phyloP scores from a whole-genome alignment of 2,797 vertebrate species.

The Phoeniculus purpureus region DNA sequence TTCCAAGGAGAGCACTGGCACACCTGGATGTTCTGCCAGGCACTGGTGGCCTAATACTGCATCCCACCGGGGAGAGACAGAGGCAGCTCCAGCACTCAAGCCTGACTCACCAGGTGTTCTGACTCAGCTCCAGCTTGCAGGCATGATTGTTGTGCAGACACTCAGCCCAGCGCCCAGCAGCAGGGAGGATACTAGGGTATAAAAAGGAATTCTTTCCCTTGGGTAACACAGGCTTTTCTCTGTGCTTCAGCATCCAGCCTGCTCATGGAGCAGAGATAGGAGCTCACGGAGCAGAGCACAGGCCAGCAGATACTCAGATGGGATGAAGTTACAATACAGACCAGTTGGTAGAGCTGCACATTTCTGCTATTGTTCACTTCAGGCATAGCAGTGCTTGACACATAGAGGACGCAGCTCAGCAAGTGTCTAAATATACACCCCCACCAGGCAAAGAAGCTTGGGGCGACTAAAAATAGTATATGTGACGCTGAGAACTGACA shows the following conservation, averaged over 20 bases:
- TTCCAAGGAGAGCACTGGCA: neutral
- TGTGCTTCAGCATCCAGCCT: neutral
- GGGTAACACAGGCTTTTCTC: neutral
- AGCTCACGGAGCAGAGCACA: neutral
- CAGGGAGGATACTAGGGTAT: neutral
- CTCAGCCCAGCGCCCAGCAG: fast-evolving
- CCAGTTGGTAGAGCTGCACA: neutral
- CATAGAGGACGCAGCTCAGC: neutral
- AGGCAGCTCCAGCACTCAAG: neutral
- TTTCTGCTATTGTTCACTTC: neutral
- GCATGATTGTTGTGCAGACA: neutral
- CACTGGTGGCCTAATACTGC: neutral
- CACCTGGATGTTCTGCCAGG: neutral
- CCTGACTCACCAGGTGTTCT: neutral
- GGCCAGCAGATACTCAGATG: neutral
- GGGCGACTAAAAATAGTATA: neutral
- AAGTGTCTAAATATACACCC: neutral
- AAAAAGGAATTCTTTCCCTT: neutral
- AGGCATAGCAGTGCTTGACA: neutral
- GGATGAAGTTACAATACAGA: neutral
- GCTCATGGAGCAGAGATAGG: neutral
- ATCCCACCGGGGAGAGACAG: neutral
- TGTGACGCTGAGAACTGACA: neutral
- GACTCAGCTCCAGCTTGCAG: neutral
- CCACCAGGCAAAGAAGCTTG: neutral